Percentiles rank a stretch among this genome's conserved stretches.
Conservation (phyloP, 2,888 invertebrate genomes). For the Erebia palarica region DNA sequence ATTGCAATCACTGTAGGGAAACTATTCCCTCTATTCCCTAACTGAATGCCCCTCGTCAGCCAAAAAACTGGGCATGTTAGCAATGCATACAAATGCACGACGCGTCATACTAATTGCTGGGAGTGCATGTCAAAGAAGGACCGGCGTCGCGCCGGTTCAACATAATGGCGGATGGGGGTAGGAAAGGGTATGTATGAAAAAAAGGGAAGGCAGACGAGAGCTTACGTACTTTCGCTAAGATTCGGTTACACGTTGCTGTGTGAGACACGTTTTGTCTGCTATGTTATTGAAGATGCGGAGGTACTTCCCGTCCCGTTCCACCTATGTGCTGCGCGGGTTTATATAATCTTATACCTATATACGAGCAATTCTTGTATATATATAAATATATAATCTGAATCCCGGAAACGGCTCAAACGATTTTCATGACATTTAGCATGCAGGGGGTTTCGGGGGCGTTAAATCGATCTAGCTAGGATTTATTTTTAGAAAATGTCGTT, state of each 20-base stretch:
- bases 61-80: conserved; percentile 41
- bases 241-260: conserved; percentile 68
- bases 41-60: conserved; percentile 33
- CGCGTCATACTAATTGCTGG: conserved; percentile 78
- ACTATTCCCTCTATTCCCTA: conserved; percentile 34
- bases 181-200: conserved; percentile 71
- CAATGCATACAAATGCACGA: conserved; percentile 48
- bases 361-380: too few relatives aligned
- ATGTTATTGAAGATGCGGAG: conserved; percentile 37
- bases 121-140: conserved; percentile 80
- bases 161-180: conserved; percentile 77
- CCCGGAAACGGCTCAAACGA: too few relatives aligned
- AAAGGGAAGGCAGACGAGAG: conserved; percentile 62
- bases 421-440: too few relatives aligned
- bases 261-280: conserved; percentile 60
- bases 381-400: too few relatives aligned
- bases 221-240: conserved; percentile 60
- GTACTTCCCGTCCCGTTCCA: conserved; percentile 33
- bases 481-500: too few relatives aligned
- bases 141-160: conserved; percentile 79
- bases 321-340: neutral
- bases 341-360: too few relatives aligned
- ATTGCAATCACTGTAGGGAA: conserved; percentile 26
- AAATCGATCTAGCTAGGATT: too few relatives aligned
- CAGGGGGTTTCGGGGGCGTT: too few relatives aligned